Evolutionary conservation across 2,797 vertebrate genomes (phyloP).

Genomic region (Sciurus vulgaris): DNA sequence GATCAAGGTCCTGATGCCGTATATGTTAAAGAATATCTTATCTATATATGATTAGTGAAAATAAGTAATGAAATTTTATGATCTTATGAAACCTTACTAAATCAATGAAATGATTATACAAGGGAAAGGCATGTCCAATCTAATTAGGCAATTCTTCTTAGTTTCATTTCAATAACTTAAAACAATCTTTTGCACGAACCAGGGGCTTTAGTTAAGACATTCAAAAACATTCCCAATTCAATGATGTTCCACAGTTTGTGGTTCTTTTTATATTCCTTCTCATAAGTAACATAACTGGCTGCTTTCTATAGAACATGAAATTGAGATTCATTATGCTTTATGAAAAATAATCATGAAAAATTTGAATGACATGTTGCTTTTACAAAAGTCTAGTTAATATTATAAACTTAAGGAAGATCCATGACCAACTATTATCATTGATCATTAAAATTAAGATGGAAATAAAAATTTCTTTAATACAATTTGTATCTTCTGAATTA

Average conservation of each 20-base stretch:
- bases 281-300: constrained; percentile 9
- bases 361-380: not conserved
- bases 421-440: not conserved
- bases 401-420: constrained; percentile 10
- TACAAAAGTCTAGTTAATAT: constrained; percentile 15
- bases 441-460: not conserved
- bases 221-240: constrained; percentile 6
- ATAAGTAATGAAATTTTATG: constrained; percentile 12
- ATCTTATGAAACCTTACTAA: not conserved
- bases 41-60: constrained; percentile 35
- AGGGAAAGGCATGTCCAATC: not conserved
- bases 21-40: not conserved
- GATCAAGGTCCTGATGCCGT: not conserved
- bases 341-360: constrained; percentile 17
- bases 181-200: constrained; percentile 23
- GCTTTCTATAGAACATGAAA: constrained; percentile 27
- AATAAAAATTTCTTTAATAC: not conserved
- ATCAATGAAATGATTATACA: constrained; percentile 29
- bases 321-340: not conserved
- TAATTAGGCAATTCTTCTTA: not conserved
- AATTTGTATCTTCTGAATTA: not conserved
- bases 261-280: constrained; percentile 1
- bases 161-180: not conserved
- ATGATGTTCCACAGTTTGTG: not conserved
- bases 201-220: not conserved